Base-by-base conservation (phyloP, 2,888 invertebrate genomes). In the Diogma glabrata region DNA sequence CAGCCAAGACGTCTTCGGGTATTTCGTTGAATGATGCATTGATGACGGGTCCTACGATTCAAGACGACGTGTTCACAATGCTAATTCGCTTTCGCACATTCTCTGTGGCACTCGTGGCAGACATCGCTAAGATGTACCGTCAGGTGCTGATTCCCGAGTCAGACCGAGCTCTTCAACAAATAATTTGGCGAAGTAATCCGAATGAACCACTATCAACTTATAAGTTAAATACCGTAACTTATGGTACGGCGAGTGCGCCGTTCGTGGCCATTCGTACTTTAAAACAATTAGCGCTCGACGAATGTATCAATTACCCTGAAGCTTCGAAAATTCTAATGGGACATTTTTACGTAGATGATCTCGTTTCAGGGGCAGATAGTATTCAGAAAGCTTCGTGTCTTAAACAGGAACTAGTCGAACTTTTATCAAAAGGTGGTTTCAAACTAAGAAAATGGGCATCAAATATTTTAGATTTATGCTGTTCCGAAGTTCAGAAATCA, bases 341-440 rank as follows among this genome's bases (percentile, higher is more conserved):
- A 2, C 49, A 54, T 30, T 55, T 55, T 36, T 54, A 54, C 23
- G 52, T 55, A 1, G 56, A 56, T 40, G 55, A 55, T 24, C 19
- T 51, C 3, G 33, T 54, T 23, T 46, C 52, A 22, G 49, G 54
- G 16, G 45, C 24, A 4, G 40, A 54, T 46, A 19, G 17, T 36
- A 4, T 52, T 10, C 14, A 47, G 9, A 16, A 40, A 48, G 38
- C 9, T 14, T 38, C 38, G 16, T 3, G 16, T 19, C 10, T 38
- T 17, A 14, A 38, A 9, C 16, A 38, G 38, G 8, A 38, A 38
- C 19, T 38, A 38, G 8, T 12, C 4, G 19, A 38, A 38, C 14
- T 33, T 12, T 33, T 33, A 10, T 4, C 33, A 10, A 4, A 38
- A 10, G 4, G 38, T 16, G 2, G 38, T 38, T 38, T 38, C 38